Base-by-base conservation (phyloP, 2,113 vertebrate species). In the Bambusicola thoracicus region DNA sequence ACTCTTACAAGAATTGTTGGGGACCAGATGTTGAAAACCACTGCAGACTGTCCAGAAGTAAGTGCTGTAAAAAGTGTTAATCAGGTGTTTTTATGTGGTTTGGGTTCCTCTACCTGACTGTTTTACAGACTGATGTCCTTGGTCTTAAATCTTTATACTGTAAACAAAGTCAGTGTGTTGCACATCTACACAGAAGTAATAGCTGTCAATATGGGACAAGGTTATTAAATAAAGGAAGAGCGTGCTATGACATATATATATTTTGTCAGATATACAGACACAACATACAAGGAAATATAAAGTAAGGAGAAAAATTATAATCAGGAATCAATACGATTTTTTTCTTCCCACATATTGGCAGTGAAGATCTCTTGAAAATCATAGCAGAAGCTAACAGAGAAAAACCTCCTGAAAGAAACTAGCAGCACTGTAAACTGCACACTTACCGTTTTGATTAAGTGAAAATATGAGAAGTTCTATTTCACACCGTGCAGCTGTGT, bases 21-120 rank as follows among this genome's bases (percentile, higher is more conserved):
- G 55, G 65, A 65, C 81, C 95, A 97, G 96, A 96, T 97, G 97
- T 96, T 97, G 85, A 95, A 81, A 93, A 90, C 41, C 32, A 87
- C 62, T 65, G 49, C 18, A 17, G 49, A 62, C 79, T 80, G 87
- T 95, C 95, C 92, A 76, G 80, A 76, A 87, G n/a, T 77, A 53
- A 68, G 62, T 78, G 79, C 43, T 92, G 85, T 96, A 95, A 94
- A 72, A 96, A 92, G 93, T 90, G 79, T 94, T 97, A 93, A 96
- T 96, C 56, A 87, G 58, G 53, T 91, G 46, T 11, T 61, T 94
- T 97, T 76, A 89, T 92, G 70, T 8, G 12, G 74, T 44, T 89
- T 68, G 46, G 43, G 53, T 73, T 94, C 29, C 80, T 91, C 46
- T 90, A 34, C 66, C 62, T 74, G 73, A 56, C 69, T 88, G 56